phyloP scores from a whole-genome alignment of 2,888 invertebrate species.

The Schrankia costaestrigalis region DNA sequence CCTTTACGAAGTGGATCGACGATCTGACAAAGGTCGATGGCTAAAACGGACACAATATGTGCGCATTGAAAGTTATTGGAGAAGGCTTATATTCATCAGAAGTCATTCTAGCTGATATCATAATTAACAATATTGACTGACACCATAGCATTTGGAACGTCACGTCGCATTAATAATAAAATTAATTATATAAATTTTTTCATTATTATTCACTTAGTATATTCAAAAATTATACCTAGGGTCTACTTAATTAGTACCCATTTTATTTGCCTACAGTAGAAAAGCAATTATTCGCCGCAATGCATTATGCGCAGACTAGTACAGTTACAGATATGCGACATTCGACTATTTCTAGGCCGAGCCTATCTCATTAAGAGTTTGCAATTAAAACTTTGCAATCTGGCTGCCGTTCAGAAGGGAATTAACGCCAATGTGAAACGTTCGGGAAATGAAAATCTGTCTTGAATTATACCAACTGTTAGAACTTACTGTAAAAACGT shows the following conservation, averaged over 20 bases:
- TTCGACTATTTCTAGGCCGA: constrained; percentile 45
- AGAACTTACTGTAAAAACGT: constrained; percentile 1
- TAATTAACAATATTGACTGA: too few relatives aligned
- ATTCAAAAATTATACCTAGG: constrained; percentile 10
- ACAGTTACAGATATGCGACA: constrained; percentile 19
- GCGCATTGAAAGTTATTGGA: too few relatives aligned
- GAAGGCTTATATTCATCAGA: too few relatives aligned
- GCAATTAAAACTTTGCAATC: constrained; percentile 71
- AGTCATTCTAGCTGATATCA: too few relatives aligned
- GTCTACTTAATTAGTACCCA: constrained; percentile 23
- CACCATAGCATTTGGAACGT: too few relatives aligned
- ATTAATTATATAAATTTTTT: too few relatives aligned
- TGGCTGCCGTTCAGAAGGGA: constrained; percentile 49
- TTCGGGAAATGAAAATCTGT: constrained; percentile 56
- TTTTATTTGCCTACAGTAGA: constrained; percentile 22
- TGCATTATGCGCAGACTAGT: constrained; percentile 22
- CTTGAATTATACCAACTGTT: constrained; percentile 26
- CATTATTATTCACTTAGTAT: too few relatives aligned
- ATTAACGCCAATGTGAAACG: constrained; percentile 52
- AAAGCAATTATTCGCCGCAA: constrained; percentile 28
- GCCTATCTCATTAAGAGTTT: constrained; percentile 66
- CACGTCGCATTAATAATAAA: too few relatives aligned
- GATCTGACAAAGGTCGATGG: too few relatives aligned
- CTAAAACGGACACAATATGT: too few relatives aligned
- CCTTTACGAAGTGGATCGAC: too few relatives aligned